phyloP scores from a whole-genome alignment of 2,113 vertebrate genomes.

The Gopherus flavomarginatus region DNA sequence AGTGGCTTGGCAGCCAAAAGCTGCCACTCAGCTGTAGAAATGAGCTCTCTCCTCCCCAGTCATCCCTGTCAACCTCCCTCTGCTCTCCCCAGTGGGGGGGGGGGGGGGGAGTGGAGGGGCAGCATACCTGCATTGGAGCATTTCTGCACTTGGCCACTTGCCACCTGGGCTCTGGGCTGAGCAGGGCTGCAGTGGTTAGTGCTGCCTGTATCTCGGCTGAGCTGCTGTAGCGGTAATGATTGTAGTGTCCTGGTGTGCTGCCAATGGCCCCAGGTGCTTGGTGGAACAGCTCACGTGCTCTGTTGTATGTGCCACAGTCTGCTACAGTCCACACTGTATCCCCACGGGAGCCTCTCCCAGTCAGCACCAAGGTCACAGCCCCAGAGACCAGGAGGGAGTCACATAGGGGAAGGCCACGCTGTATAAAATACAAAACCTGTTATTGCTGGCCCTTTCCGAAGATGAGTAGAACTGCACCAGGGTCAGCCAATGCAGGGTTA shows the following conservation, averaged over 20 bases:
- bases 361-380: too few relatives aligned
- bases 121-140: accelerated
- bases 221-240: too few relatives aligned
- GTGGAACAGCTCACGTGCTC: too few relatives aligned
- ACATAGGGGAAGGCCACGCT: neutral
- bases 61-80: too few relatives aligned
- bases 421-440: neutral
- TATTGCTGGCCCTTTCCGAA: neutral
- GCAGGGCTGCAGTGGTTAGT: accelerated
- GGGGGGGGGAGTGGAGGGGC: neutral
- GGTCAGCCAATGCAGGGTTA: neutral
- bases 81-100: too few relatives aligned
- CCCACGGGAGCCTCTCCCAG: too few relatives aligned
- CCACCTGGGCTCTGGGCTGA: accelerated
- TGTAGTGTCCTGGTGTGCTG: neutral
- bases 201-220: accelerated
- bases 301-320: too few relatives aligned
- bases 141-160: neutral
- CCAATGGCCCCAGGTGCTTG: too few relatives aligned
- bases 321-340: too few relatives aligned
- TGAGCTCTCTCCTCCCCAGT: neutral
- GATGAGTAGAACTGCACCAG: neutral
- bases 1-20: neutral
- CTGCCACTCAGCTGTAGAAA: accelerated
- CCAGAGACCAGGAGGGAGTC: neutral